Base-by-base conservation (phyloP, 2,113 vertebrate genomes). In the Gopherus flavomarginatus region DNA sequence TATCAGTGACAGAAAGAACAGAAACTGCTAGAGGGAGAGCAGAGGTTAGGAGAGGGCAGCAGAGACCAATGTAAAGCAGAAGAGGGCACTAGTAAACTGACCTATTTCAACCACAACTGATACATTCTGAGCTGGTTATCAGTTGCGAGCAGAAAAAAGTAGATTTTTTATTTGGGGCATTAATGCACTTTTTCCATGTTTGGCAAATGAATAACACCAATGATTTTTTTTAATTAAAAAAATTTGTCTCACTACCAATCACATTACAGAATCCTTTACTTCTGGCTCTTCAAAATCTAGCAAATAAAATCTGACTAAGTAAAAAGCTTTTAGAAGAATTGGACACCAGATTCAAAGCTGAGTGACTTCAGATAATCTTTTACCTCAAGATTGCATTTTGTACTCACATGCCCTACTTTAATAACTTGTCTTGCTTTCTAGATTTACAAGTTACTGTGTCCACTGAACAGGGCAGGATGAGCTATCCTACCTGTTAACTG, bases 31-130 rank as follows among this genome's bases (percentile, higher is more conserved):
- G 94, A 96, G 94, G 96, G 95, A 96, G 94, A 97, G 88, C 81
- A 97, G 95, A 96, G 98, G 97, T 98, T 98, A 98, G 95, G 86
- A 91, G 94, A 92, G 98, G 98, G 97, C 97, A 98, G 98, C 97
- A 98, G 97, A 98, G 98, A 98, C 97, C 97, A 88, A 79, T 95
- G 85, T 90, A 90, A 69, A 95, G 97, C 97, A 97, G 96, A 97
- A 97, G 96, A 97, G 97, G 95, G 97, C 97, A 98, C 95, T 98
- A 95, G 97, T 98, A 98, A 98, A 98, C 98, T 99, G 98, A 98
- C 98, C 98, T 98, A 95, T 97, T 95, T 88, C 94, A 97, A 35
- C 90, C 79, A 90, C 77, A 88, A 27, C 80, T 38, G 80, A 88
- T 17, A 38, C 29, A 53, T 26, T 94, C 78, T 42, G 27, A 95